Evolutionary conservation across 2,113 vertebrate species (phyloP).

Genomic region (Pelecanus crispus): DNA sequence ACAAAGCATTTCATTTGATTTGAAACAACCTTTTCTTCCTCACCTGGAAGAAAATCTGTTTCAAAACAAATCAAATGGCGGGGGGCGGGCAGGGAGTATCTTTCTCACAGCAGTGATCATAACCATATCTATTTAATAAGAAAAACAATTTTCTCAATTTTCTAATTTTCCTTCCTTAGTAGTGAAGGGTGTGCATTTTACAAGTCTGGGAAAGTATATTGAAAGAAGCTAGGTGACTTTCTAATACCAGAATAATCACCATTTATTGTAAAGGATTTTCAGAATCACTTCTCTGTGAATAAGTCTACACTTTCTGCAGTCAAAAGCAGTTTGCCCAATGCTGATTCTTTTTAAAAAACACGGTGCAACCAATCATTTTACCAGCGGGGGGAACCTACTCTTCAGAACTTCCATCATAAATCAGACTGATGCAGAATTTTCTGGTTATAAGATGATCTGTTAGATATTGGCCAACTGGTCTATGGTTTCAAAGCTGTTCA

Average conservation of each 20-base stretch:
- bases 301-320: not conserved
- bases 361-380: not conserved
- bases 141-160: not conserved
- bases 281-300: not conserved
- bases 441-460: not conserved
- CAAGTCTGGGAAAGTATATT: not conserved
- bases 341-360: not conserved
- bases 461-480: not conserved
- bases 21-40: not conserved
- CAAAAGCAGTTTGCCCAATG: not conserved
- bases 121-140: not conserved
- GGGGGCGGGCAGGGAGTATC: not conserved
- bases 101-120: not conserved
- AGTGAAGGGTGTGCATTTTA: not conserved
- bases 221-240: not conserved
- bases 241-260: not conserved
- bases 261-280: not conserved
- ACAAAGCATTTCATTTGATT: not conserved
- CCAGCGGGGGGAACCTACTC: not conserved
- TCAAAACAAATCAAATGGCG: no score
- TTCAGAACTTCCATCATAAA: not conserved
- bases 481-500: not conserved
- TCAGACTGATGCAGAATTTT: not conserved
- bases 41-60: not conserved
- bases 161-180: not conserved